These are phyloP conservation scores for Petrocephalus sullivani DNA, from an alignment of 2,797 vertebrate species.

Conservation along the genomic window DNA sequence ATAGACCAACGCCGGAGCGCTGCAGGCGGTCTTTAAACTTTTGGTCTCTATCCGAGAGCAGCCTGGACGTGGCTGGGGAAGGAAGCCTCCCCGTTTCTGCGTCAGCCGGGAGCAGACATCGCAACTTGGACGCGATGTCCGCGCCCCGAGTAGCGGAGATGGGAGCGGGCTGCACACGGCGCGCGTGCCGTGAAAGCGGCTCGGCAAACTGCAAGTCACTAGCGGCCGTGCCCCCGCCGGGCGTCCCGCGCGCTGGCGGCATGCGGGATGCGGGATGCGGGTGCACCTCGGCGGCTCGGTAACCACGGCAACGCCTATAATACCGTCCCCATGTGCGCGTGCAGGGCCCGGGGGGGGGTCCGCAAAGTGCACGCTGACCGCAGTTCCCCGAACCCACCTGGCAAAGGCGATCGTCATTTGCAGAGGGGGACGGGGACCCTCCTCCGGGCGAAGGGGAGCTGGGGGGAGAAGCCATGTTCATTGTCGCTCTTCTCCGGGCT, in stretches of 20 bases:
- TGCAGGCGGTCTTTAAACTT: neutral
- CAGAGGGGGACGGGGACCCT: constrained; percentile 64
- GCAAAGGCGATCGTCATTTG: constrained; percentile 60
- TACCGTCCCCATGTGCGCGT: constrained; percentile 8
- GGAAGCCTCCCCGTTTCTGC: neutral
- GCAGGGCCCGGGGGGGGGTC: neutral
- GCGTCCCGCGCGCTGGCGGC: neutral
- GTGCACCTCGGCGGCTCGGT: constrained; percentile 24
- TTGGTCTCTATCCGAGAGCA: neutral
- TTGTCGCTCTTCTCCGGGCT: constrained; percentile 28
- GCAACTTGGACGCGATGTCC: constrained; percentile 10
- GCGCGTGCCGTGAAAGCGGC: neutral
- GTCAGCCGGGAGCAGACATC: neutral
- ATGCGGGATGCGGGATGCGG: neutral
- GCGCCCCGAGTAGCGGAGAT: neutral
- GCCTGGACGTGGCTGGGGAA: neutral
- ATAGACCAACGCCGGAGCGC: neutral
- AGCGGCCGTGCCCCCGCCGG: neutral
- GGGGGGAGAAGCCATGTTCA: constrained; percentile 68
- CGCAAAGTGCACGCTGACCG: neutral
- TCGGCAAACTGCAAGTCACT: neutral
- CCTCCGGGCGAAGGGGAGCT: constrained; percentile 57
- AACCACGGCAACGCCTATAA: constrained; percentile 32
- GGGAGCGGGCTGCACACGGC: neutral
- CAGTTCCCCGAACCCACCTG: constrained; percentile 63